A percentile compares a stretch with the other conserved stretches of the same genome.
These are phyloP conservation scores for Drosophila ambigua DNA, from an alignment of 1,140 invertebrate genomes.

Conservation along the genomic window DNA sequence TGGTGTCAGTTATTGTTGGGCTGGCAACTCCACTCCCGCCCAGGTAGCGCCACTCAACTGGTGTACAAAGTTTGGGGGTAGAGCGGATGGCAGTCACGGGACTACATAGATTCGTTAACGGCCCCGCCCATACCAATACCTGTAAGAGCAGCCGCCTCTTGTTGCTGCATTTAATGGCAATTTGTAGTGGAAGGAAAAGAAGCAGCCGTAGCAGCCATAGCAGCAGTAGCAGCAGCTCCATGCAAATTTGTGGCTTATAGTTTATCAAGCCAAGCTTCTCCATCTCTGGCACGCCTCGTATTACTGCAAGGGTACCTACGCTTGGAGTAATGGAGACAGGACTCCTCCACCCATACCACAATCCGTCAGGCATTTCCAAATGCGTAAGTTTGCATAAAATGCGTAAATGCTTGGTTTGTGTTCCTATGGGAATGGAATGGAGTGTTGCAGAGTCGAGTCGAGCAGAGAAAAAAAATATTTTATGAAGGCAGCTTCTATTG, in stretches of 20 bases:
- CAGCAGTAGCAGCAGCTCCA: constrained; percentile 46
- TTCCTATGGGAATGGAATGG: not conserved
- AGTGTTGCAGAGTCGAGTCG: not conserved
- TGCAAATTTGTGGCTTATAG: constrained; percentile 81
- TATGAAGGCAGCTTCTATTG: constrained; percentile 42
- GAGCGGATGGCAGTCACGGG: constrained; percentile 3
- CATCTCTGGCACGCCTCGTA: constrained; percentile 6
- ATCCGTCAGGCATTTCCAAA: constrained; percentile 54
- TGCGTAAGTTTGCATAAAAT: constrained; percentile 76
- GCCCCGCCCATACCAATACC: constrained; percentile 37
- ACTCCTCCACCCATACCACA: not conserved
- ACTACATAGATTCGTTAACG: constrained; percentile 52
- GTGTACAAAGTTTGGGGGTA: constrained; percentile 22
- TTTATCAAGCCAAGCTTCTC: constrained; percentile 70
- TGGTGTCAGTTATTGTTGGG: constrained; percentile 79
- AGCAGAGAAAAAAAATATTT: too few species aligned
- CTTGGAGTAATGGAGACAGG: not conserved
- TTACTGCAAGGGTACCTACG: constrained; percentile 18
- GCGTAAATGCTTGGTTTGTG: constrained; percentile 51
- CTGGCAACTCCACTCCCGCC: constrained; percentile 32
- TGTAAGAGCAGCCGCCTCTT: constrained; percentile 10
- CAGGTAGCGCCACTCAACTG: constrained; percentile 17
- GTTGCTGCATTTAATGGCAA: constrained; percentile 73
- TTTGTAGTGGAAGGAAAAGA: constrained; percentile 63
- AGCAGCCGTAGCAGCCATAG: not conserved